A percentile compares a stretch with the other conserved stretches of the same genome.
These are phyloP conservation scores for Drosophila mimica DNA, from an alignment of 2,888 invertebrate genomes.

Conservation along the genomic window DNA sequence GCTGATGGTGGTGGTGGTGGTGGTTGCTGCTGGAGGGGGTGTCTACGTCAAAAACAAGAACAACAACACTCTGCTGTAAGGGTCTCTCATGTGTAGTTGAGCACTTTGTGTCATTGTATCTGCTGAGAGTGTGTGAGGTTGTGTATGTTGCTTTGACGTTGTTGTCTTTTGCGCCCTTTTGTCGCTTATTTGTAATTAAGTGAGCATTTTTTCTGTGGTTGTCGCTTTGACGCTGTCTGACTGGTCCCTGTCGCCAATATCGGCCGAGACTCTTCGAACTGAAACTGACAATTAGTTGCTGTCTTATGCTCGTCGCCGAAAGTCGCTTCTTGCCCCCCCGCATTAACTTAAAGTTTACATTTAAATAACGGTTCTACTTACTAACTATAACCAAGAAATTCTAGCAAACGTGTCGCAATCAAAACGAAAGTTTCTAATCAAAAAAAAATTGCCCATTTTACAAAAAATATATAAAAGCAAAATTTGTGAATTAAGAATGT, in stretches of 20 bases:
- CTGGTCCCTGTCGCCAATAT: conserved; percentile 64
- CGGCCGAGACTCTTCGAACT: conserved; percentile 77
- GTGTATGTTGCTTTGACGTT: conserved; percentile 53
- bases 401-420: conserved; percentile 22
- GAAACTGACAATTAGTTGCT: conserved; percentile 83
- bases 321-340: conserved; percentile 78
- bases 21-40: conserved; percentile 49
- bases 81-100: conserved; percentile 63
- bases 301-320: conserved; percentile 84
- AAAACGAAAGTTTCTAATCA: neutral
- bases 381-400: conserved; percentile 1
- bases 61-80: conserved; percentile 52
- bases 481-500: neutral
- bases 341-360: conserved; percentile 37
- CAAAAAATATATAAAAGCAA: neutral
- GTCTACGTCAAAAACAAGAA: conserved; percentile 21
- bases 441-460: neutral
- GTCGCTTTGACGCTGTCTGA: conserved; percentile 71
- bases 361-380: conserved; percentile 19
- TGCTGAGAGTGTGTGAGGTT: conserved; percentile 35
- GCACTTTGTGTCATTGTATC: conserved; percentile 63
- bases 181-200: conserved; percentile 80
- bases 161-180: conserved; percentile 76
- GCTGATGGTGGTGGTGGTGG: conserved; percentile 32
- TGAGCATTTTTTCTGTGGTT: conserved; percentile 79